Conservation (phyloP, 2,113 vertebrate genomes). For the Hemichromis elongatus region DNA sequence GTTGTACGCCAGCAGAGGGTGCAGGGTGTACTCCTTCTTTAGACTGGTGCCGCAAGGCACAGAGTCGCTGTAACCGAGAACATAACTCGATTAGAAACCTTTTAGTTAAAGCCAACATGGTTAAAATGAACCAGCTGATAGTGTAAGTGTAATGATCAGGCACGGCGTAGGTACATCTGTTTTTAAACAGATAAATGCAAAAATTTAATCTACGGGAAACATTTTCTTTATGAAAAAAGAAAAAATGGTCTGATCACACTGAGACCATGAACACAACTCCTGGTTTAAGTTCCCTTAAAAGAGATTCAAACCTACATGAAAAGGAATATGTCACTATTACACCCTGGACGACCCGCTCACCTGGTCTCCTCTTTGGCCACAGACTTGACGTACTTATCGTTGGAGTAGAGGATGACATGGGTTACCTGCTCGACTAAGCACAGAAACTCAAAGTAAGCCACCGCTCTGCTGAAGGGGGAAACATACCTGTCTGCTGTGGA, state of each 20-base stretch:
- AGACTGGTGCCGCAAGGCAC: conserved; percentile 77
- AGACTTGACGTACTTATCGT: conserved; percentile 86
- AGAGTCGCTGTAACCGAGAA: conserved; percentile 70
- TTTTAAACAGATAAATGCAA: neutral
- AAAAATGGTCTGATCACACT: neutral
- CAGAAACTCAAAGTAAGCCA: neutral
- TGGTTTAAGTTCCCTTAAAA: neutral
- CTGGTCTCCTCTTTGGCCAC: conserved; percentile 81
- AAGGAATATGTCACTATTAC: too few relatives aligned
- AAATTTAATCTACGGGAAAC: fast-evolving
- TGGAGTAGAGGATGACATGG: conserved; percentile 89
- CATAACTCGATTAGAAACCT: neutral
- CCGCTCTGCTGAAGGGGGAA: neutral
- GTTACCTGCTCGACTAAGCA: conserved; percentile 86
- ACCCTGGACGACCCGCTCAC: conserved; percentile 62
- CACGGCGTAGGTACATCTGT: neutral
- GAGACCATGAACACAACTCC: neutral
- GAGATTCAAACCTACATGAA: neutral
- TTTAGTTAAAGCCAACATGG: neutral
- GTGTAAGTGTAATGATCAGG: neutral
- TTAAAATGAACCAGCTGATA: neutral
- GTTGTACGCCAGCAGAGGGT: conserved; percentile 82
- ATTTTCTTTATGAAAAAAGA: neutral
- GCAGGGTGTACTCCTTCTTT: conserved; percentile 78
- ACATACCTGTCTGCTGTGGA: neutral